Evolutionary conservation across 2,113 vertebrate species (phyloP), one percentile per base, ranked within the genome.

Genomic region (Chamaea fasciata): DNA sequence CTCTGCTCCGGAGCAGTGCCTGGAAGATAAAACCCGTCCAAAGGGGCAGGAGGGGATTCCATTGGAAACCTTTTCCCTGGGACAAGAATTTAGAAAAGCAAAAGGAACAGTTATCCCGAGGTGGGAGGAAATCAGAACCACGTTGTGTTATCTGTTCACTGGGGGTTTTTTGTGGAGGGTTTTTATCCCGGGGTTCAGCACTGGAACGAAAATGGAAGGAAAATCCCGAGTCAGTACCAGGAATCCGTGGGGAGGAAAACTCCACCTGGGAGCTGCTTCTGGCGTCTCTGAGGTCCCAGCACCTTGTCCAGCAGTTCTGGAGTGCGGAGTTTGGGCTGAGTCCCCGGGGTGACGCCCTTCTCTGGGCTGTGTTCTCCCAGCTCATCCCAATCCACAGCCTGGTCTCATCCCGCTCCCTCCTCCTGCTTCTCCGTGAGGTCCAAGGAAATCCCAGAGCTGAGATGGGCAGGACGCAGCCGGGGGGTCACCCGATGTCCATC

Each of bases 91-190:
- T 24, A 0, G 6, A 46, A 60, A 31, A 80, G 19, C 64, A 60
- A 56, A 95, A 78, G 69, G 73, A 92, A 44, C 69, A 35, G 52
- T 92, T 76, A 63, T 65, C 63, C 22, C 5, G 1, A n/a, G 80
- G 80, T 42, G 33, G 18, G 42, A 89, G 89, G 83, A 95, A 95
- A 95, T 92, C 49, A 46, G 90, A 93, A 82, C 88, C 94, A 92
- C 63, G 17, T 90, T 93, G 88, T 56, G 83, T 73, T 90, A 57
- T 84, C 96, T 94, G 76, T 87, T 60, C 76, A 15, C 60, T 46
- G 11, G 24, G 37, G 37, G 37, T 8, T 5, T 65, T 57, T 52
- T 76, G 52, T 33, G 60, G 68, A 37, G 71, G 53, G 79, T 35
- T 44, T 37, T 22, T 83, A 60, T 70, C 55, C 56, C 16, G 1